phyloP scores from a whole-genome alignment of 2,797 vertebrate species.

The Numenius phaeopus region DNA sequence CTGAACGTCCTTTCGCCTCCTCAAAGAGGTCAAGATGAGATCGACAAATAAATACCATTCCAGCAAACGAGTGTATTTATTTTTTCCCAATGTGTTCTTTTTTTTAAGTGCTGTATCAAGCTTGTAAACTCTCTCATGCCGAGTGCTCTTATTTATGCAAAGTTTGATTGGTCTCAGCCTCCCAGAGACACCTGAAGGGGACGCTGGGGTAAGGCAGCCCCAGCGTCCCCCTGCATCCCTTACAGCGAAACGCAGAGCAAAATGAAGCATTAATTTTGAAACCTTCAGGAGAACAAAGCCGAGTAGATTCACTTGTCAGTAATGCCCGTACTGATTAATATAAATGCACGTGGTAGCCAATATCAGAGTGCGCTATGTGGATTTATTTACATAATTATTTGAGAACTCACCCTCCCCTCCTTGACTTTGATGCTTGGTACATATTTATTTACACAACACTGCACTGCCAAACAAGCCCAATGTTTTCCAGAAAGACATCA shows the following conservation, averaged over 20 bases:
- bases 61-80: conserved; percentile 39
- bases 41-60: conserved; percentile 37
- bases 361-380: conserved; percentile 26
- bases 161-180: conserved; percentile 27
- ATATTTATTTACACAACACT: conserved; percentile 66
- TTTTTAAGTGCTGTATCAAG: conserved; percentile 43
- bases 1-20: conserved; percentile 55
- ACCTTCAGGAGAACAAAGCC: conserved; percentile 23
- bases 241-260: neutral
- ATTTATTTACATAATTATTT: conserved; percentile 78
- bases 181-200: conserved; percentile 59
- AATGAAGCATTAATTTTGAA: conserved; percentile 42
- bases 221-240: neutral
- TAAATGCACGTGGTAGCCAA: conserved; percentile 49
- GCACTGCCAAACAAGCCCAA: conserved; percentile 58
- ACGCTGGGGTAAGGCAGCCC: conserved; percentile 36
- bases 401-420: conserved; percentile 35
- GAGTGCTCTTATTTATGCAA: conserved; percentile 1
- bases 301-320: conserved; percentile 60
- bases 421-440: conserved; percentile 57
- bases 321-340: conserved; percentile 65
- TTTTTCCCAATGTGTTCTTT: neutral
- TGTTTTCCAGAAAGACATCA: conserved; percentile 62
- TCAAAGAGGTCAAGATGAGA: conserved; percentile 51
- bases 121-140: neutral